Evolutionary conservation across 1,140 invertebrate genomes (phyloP), one percentile per base, ranked within the genome.

Genomic region (Drosophila navojoa): DNA sequence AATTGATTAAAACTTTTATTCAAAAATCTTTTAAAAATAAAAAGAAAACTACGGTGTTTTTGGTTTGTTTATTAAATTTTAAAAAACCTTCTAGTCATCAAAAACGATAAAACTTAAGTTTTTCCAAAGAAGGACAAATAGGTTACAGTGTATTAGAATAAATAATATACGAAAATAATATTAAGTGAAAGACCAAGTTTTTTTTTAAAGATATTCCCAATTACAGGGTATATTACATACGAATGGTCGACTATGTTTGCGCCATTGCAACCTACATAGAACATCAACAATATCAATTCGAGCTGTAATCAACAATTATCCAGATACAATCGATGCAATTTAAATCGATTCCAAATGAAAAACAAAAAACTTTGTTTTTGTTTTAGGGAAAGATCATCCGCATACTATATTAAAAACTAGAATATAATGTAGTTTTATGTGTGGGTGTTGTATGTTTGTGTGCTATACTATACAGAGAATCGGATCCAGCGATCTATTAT

Each of bases 401-500:
- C 42, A 45, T 44, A 11, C 10, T 38, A 38, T 38, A 38, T 38
- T 38, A 9, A 19, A 7, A 22, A 29, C 4, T 10, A 25, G 6
- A 44, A 44, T 9, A 38, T 5, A 45, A 3, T 9, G 16, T 7
- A 19, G n/a, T 16, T 22, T 44, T 44, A n/a, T n/a, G 42, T 45
- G 27, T 16, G 15, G 42, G 42, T 3, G 13, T 42, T 13, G 40
- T 13, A n/a, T 42, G 10, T 15, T 15, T 16, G 42, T 45, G 16
- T 35, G 32, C n/a, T 45, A 7, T 54, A 32, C 1, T 22, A 89
- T 19, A 89, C 64, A 0, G 84, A 89, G 44, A 89, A 89, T 6
- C 84, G 77, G 2, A 80, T 84, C 84, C 84, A 89, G 0, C 84
- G 77, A 19, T 80, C 80, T 19, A 80, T 49, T 4, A 89, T 16